Percentiles rank a stretch among this genome's conserved stretches.
Evolutionary conservation across 1,140 invertebrate genomes (phyloP).

Genomic region (Drosophila bifasciata): DNA sequence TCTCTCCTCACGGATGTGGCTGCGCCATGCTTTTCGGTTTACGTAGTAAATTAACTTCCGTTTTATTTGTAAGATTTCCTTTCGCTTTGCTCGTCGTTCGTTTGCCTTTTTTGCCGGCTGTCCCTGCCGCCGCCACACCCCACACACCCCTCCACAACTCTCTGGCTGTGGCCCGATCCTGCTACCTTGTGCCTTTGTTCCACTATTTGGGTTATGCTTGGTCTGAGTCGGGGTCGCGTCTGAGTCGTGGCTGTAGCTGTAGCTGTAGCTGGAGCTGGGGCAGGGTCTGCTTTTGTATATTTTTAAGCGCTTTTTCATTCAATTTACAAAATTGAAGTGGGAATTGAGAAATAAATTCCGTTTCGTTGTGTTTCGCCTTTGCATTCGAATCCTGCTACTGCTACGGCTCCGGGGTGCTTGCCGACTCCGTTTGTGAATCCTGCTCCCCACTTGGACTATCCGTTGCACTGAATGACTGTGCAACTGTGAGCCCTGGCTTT

Average conservation of each 20-base stretch:
- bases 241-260: background rate
- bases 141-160: constrained; percentile 9
- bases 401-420: constrained; percentile 27
- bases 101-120: constrained; percentile 54
- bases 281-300: constrained; percentile 77
- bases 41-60: constrained; percentile 84
- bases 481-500: constrained; percentile 31
- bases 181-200: constrained; percentile 63
- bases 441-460: constrained; percentile 33
- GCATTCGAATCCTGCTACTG: constrained; percentile 7
- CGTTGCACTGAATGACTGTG: constrained; percentile 20
- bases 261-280: background rate
- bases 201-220: constrained; percentile 66
- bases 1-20: constrained; percentile 64
- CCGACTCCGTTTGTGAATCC: no score
- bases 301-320: constrained; percentile 83
- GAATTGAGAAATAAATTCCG: constrained; percentile 84
- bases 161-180: no score
- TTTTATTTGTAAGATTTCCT: constrained; percentile 83
- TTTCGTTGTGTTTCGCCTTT: constrained; percentile 50
- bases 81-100: constrained; percentile 73
- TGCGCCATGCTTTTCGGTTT: constrained; percentile 82
- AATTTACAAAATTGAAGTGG: constrained; percentile 84
- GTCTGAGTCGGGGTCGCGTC: constrained; percentile 26
- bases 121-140: constrained; percentile 32